Percentiles rank a stretch among this genome's conserved stretches.
Conservation (phyloP, 2,113 vertebrate genomes). For the Mastomys natalensis region DNA sequence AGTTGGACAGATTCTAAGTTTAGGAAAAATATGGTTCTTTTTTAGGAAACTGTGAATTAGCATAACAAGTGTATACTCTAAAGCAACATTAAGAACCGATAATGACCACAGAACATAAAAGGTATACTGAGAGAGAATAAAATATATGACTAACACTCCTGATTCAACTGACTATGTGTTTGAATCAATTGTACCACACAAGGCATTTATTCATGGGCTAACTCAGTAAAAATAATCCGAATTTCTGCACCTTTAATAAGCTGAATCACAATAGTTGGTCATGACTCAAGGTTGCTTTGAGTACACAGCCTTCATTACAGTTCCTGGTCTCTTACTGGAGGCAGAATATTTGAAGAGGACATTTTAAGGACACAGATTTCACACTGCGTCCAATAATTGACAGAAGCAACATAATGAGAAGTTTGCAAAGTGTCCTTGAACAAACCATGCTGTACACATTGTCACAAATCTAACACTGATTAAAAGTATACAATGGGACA, state of each 20-base stretch:
- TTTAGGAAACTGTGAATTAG: background rate
- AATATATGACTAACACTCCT: background rate
- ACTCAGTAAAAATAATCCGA: background rate
- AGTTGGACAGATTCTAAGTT: background rate
- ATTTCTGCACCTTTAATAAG: background rate
- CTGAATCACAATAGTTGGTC: background rate
- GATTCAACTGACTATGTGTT: background rate
- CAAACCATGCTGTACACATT: background rate
- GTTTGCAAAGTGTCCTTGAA: background rate
- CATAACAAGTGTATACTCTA: background rate
- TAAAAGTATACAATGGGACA: background rate
- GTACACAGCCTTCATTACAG: background rate
- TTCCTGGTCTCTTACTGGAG: background rate
- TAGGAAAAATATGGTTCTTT: background rate
- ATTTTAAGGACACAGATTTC: background rate
- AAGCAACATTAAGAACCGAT: background rate
- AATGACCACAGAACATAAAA: background rate
- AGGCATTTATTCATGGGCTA: background rate
- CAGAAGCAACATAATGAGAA: background rate
- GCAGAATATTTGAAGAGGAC: background rate
- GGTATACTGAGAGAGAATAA: background rate
- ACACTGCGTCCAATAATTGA: slow-evolving; percentile 4
- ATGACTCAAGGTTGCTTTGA: background rate
- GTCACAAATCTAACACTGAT: background rate
- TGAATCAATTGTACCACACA: background rate